A percentile compares a stretch with the other conserved stretches of the same genome.
Conservation (phyloP, 2,797 vertebrate genomes). For the Natrix natrix region DNA sequence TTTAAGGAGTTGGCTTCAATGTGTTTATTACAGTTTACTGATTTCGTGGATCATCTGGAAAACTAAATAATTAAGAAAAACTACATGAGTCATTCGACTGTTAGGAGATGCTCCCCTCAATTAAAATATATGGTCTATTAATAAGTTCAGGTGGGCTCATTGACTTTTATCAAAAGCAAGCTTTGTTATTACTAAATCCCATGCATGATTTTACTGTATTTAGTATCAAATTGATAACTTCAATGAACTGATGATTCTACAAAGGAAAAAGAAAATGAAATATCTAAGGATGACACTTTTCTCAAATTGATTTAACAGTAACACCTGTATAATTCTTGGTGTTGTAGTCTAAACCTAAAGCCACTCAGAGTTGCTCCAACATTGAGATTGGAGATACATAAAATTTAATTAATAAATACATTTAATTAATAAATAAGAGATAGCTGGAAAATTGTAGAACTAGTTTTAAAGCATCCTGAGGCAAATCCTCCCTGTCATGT, state of each 20-base stretch:
- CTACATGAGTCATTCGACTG: background rate
- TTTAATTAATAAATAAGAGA: background rate
- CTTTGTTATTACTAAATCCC: background rate
- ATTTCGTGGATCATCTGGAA: background rate
- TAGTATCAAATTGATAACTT: background rate
- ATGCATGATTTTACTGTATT: background rate
- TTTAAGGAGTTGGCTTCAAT: background rate
- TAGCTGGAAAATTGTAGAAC: background rate
- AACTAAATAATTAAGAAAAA: background rate
- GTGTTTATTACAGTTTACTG: background rate
- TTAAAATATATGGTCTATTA: background rate
- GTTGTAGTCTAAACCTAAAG: background rate
- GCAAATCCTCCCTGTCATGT: background rate
- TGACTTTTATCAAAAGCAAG: background rate
- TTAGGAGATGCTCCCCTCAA: background rate
- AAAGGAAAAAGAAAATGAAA: background rate
- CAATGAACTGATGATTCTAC: background rate
- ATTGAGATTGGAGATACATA: background rate
- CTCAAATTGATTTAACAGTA: background rate
- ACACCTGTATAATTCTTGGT: background rate
- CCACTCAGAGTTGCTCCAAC: background rate
- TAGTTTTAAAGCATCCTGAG: background rate
- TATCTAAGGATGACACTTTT: background rate
- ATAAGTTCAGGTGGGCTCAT: background rate
- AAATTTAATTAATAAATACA: background rate